A percentile compares a stretch with the other conserved stretches of the same genome.
phyloP scores from a whole-genome alignment of 2,797 vertebrate species.

The Melanotaenia maccullochi region DNA sequence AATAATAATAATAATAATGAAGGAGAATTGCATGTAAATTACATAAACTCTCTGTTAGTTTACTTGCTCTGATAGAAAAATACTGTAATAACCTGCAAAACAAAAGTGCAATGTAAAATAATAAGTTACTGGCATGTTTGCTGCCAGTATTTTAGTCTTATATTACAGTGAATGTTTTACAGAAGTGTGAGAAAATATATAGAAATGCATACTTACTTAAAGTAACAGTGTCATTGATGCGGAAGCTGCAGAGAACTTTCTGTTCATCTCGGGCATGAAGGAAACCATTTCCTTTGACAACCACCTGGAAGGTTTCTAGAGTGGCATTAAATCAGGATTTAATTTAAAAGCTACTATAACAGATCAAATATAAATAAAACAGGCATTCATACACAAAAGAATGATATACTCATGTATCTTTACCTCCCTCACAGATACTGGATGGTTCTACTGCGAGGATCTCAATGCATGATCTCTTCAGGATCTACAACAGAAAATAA shows the following conservation, averaged over 20 bases:
- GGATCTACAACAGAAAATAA: conserved; percentile 82
- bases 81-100: neutral
- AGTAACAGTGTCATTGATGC: conserved; percentile 93
- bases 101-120: neutral
- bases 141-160: neutral
- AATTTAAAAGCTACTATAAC: neutral
- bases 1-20: too few relatives aligned
- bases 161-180: neutral
- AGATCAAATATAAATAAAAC: neutral
- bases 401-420: conserved; percentile 38
- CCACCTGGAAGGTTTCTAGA: conserved; percentile 95
- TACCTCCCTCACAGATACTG: conserved; percentile 96
- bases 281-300: conserved; percentile 94
- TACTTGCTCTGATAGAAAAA: neutral
- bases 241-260: conserved; percentile 96
- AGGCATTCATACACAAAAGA: neutral
- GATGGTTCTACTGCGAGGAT: conserved; percentile 96
- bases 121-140: neutral
- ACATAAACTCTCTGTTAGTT: neutral
- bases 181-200: neutral
- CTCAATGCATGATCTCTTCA: conserved; percentile 98
- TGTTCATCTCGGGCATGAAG: conserved; percentile 91
- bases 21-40: neutral
- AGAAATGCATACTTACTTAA: conserved; percentile 86
- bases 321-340: conserved; percentile 2